These are phyloP conservation scores for Craseonycteris thonglongyai DNA, from an alignment of 2,113 vertebrate species.

Conservation along the genomic window DNA sequence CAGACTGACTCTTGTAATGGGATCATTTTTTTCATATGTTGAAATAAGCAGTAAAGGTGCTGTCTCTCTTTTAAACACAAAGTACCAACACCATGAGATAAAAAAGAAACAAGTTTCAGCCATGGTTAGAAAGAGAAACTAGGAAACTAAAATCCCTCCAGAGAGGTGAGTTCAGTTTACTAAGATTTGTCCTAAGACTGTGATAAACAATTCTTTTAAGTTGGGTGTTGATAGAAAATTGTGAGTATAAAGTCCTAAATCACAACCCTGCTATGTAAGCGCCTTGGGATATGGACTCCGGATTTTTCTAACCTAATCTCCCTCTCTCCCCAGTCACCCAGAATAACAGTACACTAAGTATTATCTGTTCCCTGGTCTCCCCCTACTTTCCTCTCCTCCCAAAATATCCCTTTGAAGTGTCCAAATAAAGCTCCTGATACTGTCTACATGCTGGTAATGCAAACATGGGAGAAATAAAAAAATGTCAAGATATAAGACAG, in stretches of 20 bases:
- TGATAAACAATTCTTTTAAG: neutral
- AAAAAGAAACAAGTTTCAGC: neutral
- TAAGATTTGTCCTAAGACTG: neutral
- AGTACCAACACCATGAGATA: neutral
- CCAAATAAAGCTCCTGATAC: neutral
- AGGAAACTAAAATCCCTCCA: neutral
- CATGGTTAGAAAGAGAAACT: neutral
- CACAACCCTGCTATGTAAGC: neutral
- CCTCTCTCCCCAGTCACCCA: neutral
- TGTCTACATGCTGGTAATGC: neutral
- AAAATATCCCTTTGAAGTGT: neutral
- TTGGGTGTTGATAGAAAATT: neutral
- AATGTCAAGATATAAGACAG: neutral
- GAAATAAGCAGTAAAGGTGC: neutral
- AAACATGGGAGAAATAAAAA: neutral
- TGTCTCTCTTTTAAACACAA: neutral
- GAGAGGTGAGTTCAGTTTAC: neutral
- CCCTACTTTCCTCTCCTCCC: neutral
- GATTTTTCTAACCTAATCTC: neutral
- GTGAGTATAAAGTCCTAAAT: neutral
- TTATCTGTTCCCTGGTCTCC: neutral
- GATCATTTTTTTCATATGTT: neutral
- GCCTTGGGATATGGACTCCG: neutral
- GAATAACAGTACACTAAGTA: neutral
- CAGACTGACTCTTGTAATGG: neutral